phyloP scores from a whole-genome alignment of 64 coral and sea anemone genomes.

The Montipora efflorescens region DNA sequence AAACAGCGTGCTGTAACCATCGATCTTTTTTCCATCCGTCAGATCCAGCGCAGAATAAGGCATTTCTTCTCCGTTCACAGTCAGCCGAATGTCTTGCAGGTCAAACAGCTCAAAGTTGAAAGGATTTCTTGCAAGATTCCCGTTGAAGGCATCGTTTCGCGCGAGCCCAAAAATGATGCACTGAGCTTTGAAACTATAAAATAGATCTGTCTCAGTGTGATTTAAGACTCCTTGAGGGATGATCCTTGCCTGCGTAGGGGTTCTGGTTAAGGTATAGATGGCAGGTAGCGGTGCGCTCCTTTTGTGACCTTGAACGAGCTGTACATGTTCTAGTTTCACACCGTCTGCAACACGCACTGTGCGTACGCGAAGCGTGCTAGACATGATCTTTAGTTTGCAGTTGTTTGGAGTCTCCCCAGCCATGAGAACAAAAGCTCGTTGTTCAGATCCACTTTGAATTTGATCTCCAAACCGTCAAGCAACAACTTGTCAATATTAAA shows the following conservation, averaged over 20 bases:
- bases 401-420: background rate
- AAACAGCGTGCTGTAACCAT: background rate
- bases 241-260: background rate
- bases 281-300: background rate
- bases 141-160: background rate
- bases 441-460: background rate
- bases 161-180: background rate
- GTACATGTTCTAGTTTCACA: background rate
- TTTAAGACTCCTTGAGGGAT: background rate
- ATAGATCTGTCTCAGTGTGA: background rate
- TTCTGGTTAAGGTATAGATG: background rate
- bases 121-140: no score
- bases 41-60: no score
- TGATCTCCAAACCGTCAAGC: background rate
- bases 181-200: slow-evolving; percentile 1
- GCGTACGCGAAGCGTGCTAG: background rate
- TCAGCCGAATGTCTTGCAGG: no score
- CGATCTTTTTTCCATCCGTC: no score
- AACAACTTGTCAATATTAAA: slow-evolving; percentile 30
- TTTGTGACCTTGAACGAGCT: background rate
- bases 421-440: background rate
- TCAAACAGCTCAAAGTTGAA: background rate
- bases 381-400: background rate
- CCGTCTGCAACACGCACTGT: background rate
- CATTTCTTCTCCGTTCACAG: no score